Evolutionary conservation across 2,797 vertebrate genomes (phyloP), one percentile per base, ranked within the genome.

Genomic region (Toxotes lorentzi): DNA sequence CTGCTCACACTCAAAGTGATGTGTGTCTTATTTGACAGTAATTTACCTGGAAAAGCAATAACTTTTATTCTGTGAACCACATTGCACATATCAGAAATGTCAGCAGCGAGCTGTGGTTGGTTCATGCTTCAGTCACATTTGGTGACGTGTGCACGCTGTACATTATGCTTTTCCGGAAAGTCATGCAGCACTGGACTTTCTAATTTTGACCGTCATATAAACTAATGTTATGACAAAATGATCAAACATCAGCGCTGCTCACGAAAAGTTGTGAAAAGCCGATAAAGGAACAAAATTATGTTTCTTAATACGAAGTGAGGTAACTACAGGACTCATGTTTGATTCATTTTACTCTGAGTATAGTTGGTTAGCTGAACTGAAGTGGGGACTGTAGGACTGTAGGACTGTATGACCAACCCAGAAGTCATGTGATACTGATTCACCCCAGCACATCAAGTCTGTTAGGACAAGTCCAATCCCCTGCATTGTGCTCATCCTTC

Each of bases 401-500:
- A 8, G 45, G 57, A 71, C 61, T 11, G 41, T 34, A 17, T 41
- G 32, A 67, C 54, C 56, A 56, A 51, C 32, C 40, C 62, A 63
- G 76, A 83, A 85, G 76, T 85, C 62, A 76, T 70, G 84, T 78
- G 86, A 73, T 48, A 24, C 63, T 83, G 83, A 89, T 71, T 89
- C 81, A 84, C 48, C 73, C 57, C 54, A 56, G 80, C 75, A 86
- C 76, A 57, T 41, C 6, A 4, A 65, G 81, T 91, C 63, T 90
- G 89, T 93, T 92, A 56, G 89, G 89, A 93, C 92, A 93, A 93
- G 91, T 89, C 67, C 86, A 93, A 92, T 92, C 92, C 91, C 78
- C 74, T 21, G 71, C 88, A 91, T 92, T 93, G 92, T 92, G 73
- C 79, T 79, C 21, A 24, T 34, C 64, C 53, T 45, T 70, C 70